phyloP scores from a whole-genome alignment of 2,888 invertebrate genomes.

The Parnassius mnemosyne region DNA sequence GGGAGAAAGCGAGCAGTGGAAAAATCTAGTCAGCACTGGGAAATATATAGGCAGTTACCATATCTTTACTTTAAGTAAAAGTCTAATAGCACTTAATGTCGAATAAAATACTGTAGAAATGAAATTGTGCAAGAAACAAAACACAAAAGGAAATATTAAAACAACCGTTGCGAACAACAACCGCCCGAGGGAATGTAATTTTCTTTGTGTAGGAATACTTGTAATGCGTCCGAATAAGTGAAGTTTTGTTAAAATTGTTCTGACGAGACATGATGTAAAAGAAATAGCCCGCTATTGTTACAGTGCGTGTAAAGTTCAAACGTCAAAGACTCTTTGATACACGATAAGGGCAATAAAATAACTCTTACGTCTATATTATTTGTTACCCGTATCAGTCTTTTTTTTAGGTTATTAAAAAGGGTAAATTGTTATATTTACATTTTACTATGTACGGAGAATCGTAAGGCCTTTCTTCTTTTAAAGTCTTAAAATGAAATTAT shows the following conservation, averaged over 20 bases:
- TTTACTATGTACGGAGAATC: too few relatives aligned
- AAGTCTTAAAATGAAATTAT: too few relatives aligned
- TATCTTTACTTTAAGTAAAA: not conserved
- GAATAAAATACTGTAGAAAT: slow-evolving; percentile 13
- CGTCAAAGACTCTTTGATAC: slow-evolving; percentile 5
- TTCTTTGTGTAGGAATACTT: slow-evolving; percentile 38
- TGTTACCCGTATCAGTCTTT: too few relatives aligned
- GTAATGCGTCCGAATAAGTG: slow-evolving; percentile 34
- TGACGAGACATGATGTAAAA: slow-evolving; percentile 3
- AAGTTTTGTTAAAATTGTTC: slow-evolving; percentile 18
- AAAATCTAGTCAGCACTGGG: too few relatives aligned
- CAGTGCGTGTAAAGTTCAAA: slow-evolving; percentile 23
- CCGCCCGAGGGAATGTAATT: slow-evolving; percentile 37
- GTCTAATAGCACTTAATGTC: slow-evolving; percentile 3
- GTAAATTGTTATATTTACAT: too few relatives aligned
- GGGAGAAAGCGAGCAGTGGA: too few relatives aligned
- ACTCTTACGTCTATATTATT: not conserved
- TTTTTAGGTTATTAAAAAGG: too few relatives aligned
- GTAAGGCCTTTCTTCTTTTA: too few relatives aligned
- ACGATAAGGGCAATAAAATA: slow-evolving; percentile 3
- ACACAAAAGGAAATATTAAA: slow-evolving; percentile 37
- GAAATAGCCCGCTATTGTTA: slow-evolving; percentile 29
- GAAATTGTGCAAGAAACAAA: slow-evolving; percentile 24
- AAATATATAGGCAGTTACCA: too few relatives aligned
- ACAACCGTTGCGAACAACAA: slow-evolving; percentile 31